These are phyloP conservation scores for Tenthredo livida DNA, from an alignment of 2,888 invertebrate species.

Conservation along the genomic window DNA sequence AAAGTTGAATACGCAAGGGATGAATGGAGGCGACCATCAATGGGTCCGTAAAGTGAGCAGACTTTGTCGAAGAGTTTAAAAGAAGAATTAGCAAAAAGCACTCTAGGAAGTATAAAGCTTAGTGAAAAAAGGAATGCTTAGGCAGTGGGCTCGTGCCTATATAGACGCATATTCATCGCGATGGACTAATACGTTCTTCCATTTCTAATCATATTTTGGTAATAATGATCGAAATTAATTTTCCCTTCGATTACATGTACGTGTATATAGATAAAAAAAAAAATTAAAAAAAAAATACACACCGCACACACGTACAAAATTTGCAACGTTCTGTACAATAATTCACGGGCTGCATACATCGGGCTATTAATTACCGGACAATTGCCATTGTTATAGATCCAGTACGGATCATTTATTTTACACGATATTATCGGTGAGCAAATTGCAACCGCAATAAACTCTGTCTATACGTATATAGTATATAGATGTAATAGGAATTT, in stretches of 20 bases:
- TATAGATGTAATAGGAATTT: background rate
- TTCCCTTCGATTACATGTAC: background rate
- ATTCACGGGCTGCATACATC: background rate
- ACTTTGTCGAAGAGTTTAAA: slow-evolving; percentile 52
- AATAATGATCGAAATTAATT: background rate
- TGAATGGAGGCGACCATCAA: slow-evolving; percentile 69
- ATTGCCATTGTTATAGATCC: slow-evolving; percentile 43
- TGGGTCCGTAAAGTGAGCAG: slow-evolving; percentile 60
- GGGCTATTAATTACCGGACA: slow-evolving; percentile 32
- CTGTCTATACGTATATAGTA: background rate
- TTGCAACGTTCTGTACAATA: background rate
- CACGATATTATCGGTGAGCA: background rate
- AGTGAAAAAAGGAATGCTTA: background rate
- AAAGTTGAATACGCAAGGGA: slow-evolving; percentile 68
- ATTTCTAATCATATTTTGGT: background rate
- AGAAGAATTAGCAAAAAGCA: slow-evolving; percentile 48
- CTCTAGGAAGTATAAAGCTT: slow-evolving; percentile 4
- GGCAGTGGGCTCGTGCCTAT: background rate
- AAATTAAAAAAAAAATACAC: background rate
- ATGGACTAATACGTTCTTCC: background rate
- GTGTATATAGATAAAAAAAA: background rate
- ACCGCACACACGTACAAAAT: too few species aligned
- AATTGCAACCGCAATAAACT: slow-evolving; percentile 34
- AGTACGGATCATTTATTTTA: slow-evolving; percentile 38
- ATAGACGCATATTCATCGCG: background rate